phyloP scores from a whole-genome alignment of 2,888 invertebrate genomes.

The Mythimna ferrago region DNA sequence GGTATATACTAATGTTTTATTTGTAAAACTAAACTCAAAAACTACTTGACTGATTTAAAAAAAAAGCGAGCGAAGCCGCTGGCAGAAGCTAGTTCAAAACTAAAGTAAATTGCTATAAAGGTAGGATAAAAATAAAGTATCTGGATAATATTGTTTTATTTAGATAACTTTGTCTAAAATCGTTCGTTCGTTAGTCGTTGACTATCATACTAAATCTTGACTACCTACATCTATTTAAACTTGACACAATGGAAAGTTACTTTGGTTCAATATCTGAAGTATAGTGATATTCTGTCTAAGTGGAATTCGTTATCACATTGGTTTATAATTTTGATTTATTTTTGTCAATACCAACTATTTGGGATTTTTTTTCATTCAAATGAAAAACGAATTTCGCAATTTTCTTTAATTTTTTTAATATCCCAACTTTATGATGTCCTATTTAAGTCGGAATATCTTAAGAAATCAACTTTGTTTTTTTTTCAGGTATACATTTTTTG shows the following conservation, averaged over 20 bases:
- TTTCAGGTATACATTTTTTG: neutral
- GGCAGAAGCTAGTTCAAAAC: no score
- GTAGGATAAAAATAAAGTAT: no score
- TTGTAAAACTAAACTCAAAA: no score
- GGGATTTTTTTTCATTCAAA: neutral
- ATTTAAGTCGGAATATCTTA: neutral
- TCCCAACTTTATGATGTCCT: neutral
- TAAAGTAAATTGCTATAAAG: no score
- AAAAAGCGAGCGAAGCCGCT: no score
- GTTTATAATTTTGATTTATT: neutral
- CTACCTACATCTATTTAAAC: neutral
- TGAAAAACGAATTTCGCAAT: neutral
- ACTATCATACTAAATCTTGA: no score
- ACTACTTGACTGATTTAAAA: no score
- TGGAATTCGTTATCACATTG: neutral
- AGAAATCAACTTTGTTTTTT: neutral
- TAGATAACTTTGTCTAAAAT: no score
- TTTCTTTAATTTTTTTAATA: neutral
- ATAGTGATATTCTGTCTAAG: neutral
- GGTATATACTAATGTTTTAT: no score
- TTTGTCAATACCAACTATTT: neutral
- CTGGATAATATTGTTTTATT: no score
- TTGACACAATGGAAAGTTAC: neutral
- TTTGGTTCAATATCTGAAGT: neutral
- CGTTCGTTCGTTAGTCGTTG: no score